phyloP scores from a whole-genome alignment of 2,797 vertebrate genomes.

The Melanotaenia nigrans region DNA sequence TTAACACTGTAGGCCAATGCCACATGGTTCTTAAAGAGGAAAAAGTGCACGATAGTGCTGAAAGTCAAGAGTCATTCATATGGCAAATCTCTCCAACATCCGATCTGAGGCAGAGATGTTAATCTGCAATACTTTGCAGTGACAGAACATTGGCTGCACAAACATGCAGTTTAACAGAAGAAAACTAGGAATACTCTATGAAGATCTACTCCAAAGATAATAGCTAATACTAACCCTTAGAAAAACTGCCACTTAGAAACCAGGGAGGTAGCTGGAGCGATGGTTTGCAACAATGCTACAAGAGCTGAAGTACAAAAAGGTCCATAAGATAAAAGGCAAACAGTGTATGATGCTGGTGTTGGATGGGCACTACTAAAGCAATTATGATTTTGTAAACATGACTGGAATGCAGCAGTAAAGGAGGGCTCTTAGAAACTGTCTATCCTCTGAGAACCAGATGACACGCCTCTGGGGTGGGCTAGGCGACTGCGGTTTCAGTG shows the following conservation, averaged over 20 bases:
- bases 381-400: conserved; percentile 65
- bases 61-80: conserved; percentile 38
- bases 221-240: conserved; percentile 43
- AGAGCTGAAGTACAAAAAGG: conserved; percentile 33
- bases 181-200: conserved; percentile 28
- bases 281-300: conserved; percentile 60
- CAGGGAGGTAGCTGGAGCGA: conserved; percentile 68
- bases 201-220: conserved; percentile 45
- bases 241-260: conserved; percentile 44
- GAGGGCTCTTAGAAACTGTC: conserved; percentile 28
- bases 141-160: conserved; percentile 19
- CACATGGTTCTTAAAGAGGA: conserved; percentile 31
- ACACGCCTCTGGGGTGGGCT: conserved; percentile 50
- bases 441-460: conserved; percentile 48
- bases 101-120: conserved; percentile 41
- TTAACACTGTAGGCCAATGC: conserved; percentile 31
- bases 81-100: conserved; percentile 45
- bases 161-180: conserved; percentile 23
- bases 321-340: conserved; percentile 56
- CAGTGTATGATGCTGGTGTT: conserved; percentile 57
- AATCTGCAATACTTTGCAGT: conserved; percentile 38
- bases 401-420: conserved; percentile 31
- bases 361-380: conserved; percentile 46
- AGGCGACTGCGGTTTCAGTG: conserved; percentile 54
- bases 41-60: conserved; percentile 32